phyloP scores from a whole-genome alignment of 30 jellyfish, hydroid and myxozoan species.

The Aurelia aurita region DNA sequence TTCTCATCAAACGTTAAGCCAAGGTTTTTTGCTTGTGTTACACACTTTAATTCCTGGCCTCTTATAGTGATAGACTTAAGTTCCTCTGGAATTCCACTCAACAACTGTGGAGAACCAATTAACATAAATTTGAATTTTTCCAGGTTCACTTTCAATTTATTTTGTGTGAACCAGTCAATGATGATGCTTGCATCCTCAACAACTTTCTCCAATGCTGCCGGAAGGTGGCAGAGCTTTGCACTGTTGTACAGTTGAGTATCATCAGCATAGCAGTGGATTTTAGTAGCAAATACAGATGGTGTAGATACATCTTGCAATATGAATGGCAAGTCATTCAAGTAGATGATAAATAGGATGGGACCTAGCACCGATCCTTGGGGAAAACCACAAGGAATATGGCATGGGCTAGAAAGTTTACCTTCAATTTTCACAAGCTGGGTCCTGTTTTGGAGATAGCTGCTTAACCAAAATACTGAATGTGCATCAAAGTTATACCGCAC shows the following conservation, averaged over 20 bases:
- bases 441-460: conserved; percentile 5
- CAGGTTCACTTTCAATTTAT: conserved; percentile 28
- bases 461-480: conserved; percentile 5
- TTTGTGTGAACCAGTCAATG: conserved; percentile 11
- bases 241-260: conserved; percentile 27
- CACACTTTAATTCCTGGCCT: conserved; percentile 48
- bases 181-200: conserved; percentile 39
- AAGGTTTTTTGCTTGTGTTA: conserved; percentile 22
- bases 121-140: conserved; percentile 15
- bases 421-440: conserved; percentile 5
- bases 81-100: conserved; percentile 20
- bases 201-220: conserved; percentile 26
- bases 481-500: conserved; percentile 13
- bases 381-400: conserved; percentile 20
- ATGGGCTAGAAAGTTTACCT: not conserved
- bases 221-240: conserved; percentile 34
- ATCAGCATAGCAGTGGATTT: conserved; percentile 34
- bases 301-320: not conserved
- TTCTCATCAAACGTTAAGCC: conserved; percentile 37
- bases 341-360: conserved; percentile 35
- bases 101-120: conserved; percentile 16
- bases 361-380: conserved; percentile 44
- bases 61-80: conserved; percentile 15
- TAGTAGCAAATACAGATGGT: conserved; percentile 1
- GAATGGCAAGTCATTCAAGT: not conserved